Evolutionary conservation across 2,888 invertebrate species (phyloP).

Genomic region (Thera obeliscata): DNA sequence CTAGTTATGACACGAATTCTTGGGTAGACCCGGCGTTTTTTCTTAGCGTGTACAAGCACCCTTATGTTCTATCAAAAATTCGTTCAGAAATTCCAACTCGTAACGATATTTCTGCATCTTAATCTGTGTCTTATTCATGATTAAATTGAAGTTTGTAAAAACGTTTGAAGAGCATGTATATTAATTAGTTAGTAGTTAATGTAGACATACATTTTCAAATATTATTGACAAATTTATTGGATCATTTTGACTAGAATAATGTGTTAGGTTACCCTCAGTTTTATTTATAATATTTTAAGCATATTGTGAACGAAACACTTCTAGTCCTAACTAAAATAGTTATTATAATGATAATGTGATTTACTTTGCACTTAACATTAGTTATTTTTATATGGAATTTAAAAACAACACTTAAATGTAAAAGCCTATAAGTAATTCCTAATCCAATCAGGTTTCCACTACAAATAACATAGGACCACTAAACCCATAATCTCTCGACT

Average conservation of each 20-base stretch:
- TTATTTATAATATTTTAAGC: background rate
- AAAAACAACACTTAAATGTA: too few species aligned
- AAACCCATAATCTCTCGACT: too few species aligned
- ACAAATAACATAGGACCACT: too few species aligned
- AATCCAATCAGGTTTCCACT: too few species aligned
- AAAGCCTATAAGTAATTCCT: too few species aligned
- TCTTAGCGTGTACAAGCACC: too few species aligned
- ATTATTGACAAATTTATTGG: slow-evolving; percentile 2
- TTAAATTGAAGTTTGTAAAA: background rate
- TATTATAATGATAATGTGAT: background rate
- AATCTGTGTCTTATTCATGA: slow-evolving; percentile 25
- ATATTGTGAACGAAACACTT: slow-evolving; percentile 19
- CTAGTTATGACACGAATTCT: too few species aligned
- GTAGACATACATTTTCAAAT: background rate
- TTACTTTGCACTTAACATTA: background rate
- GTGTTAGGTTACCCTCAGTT: background rate
- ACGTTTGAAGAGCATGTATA: background rate
- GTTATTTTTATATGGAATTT: too few species aligned
- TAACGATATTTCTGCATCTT: slow-evolving; percentile 24
- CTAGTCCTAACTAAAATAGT: slow-evolving; percentile 19
- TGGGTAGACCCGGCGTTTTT: too few species aligned
- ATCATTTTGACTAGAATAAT: background rate
- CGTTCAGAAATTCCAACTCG: background rate
- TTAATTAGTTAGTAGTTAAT: background rate
- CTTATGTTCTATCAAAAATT: background rate